These are phyloP conservation scores for Elegia similella DNA, from an alignment of 2,888 invertebrate genomes.

Conservation along the genomic window DNA sequence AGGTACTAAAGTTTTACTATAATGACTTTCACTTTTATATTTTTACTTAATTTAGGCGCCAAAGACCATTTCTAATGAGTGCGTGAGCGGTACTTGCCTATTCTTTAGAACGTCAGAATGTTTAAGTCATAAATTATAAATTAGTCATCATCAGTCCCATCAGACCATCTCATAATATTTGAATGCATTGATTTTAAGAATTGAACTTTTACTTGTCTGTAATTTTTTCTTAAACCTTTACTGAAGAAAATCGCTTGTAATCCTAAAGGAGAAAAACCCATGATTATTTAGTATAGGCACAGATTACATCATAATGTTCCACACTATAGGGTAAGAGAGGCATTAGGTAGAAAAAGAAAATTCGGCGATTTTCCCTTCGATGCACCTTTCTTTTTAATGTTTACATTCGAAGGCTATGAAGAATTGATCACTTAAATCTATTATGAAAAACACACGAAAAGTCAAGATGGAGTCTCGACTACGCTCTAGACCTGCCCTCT, in stretches of 20 bases:
- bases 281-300: too few relatives aligned
- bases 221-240: background rate
- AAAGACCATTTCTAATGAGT: slow-evolving; percentile 20
- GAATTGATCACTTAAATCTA: too few relatives aligned
- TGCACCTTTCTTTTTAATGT: too few relatives aligned
- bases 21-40: slow-evolving; percentile 19
- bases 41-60: slow-evolving; percentile 19
- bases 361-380: too few relatives aligned
- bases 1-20: slow-evolving; percentile 18
- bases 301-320: too few relatives aligned
- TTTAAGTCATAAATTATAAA: slow-evolving; percentile 20
- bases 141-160: slow-evolving; percentile 15
- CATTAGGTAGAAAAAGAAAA: too few relatives aligned
- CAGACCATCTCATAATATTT: slow-evolving; percentile 10
- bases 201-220: background rate
- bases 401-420: too few relatives aligned
- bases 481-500: too few relatives aligned
- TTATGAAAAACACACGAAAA: too few relatives aligned
- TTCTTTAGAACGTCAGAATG: slow-evolving; percentile 17
- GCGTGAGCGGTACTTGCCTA: slow-evolving; percentile 12
- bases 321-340: too few relatives aligned
- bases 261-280: too few relatives aligned
- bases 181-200: slow-evolving; percentile 2
- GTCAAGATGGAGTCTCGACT: too few relatives aligned
- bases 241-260: background rate